phyloP scores from a whole-genome alignment of 2,113 vertebrate genomes.

The Thermophis baileyi region DNA sequence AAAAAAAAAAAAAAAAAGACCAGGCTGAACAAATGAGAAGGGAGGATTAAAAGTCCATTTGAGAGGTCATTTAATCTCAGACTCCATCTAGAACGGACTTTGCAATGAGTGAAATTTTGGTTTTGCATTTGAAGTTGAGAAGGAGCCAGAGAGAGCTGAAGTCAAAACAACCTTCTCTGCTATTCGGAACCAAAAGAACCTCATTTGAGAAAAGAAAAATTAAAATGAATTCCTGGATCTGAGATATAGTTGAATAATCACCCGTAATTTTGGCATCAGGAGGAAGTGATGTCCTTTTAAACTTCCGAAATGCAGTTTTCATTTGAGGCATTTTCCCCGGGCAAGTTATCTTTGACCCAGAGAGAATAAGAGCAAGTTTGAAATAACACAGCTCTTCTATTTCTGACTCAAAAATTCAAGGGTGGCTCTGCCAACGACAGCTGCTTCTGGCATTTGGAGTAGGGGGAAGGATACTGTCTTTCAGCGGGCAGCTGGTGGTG shows the following conservation, averaged over 20 bases:
- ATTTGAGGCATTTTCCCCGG: neutral
- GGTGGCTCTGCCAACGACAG: slow-evolving; percentile 67
- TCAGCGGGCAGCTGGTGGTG: slow-evolving; percentile 28
- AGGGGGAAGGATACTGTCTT: neutral
- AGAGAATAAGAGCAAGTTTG: slow-evolving; percentile 8
- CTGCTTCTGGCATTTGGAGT: slow-evolving; percentile 60
- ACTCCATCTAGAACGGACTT: neutral
- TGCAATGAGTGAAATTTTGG: neutral
- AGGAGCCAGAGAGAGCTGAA: neutral
- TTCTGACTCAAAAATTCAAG: slow-evolving; percentile 68
- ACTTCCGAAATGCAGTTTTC: neutral
- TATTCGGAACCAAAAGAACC: neutral
- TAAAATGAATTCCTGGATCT: neutral
- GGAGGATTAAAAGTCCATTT: neutral
- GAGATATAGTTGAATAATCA: neutral
- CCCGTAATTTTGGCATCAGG: neutral
- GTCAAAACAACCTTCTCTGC: neutral
- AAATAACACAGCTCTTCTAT: slow-evolving; percentile 73
- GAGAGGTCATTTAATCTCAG: neutral
- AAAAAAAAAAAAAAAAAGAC: neutral
- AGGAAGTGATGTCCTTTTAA: neutral
- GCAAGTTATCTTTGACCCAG: slow-evolving; percentile 49
- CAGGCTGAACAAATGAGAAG: neutral
- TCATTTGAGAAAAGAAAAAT: neutral
- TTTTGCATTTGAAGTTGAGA: neutral